Evolutionary conservation across 1,140 invertebrate genomes (phyloP), one percentile per base, ranked within the genome.

Genomic region (Drosophila nigromelanica): DNA sequence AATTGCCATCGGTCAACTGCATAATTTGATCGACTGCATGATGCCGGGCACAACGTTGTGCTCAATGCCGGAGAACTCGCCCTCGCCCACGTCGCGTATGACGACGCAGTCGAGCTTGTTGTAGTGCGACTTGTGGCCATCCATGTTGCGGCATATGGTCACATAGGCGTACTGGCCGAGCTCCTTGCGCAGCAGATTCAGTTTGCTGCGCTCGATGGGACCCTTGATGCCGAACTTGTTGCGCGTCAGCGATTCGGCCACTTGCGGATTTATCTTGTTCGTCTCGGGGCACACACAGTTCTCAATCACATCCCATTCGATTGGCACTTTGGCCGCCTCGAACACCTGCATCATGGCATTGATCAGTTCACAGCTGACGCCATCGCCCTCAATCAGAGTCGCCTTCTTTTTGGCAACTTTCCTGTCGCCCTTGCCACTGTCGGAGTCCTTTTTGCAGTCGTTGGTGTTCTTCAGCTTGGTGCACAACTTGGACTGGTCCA

Each of bases 41-140:
- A 89, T 68, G 0, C 83, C 85, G 0, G 85, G 83, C 6, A 83
- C 85, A 0, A 89, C 85, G 0, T 5, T 43, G 8, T 89, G 83
- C 42, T 89, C 83, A 30, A 89, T 83, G 24, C 83, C 83, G 3
- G 83, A 85, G 35, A 89, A 89, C 15, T 83, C 83, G 7, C 83
- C 83, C 58, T 89, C 83, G 35, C 66, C 66, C 14, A 80, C 48
- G 14, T 89, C 83, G 6, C 83, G 85, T 7, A 89, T 78, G 15
- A 89, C 54, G 0, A 89, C 42, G 1, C 78, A 55, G 12, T 89
- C 67, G 3, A 89, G 30, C 6, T 48, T 42, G 0, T 67, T 73
- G 4, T 80, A 89, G 1, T 50, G 69, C 27, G 60, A 48, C 0
- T 78, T 35, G 8, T 73, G 18, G 0, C 85, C 83, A 11, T 74